Base-by-base conservation (phyloP, 2,888 invertebrate species). In the Ptychoptera albimana region DNA sequence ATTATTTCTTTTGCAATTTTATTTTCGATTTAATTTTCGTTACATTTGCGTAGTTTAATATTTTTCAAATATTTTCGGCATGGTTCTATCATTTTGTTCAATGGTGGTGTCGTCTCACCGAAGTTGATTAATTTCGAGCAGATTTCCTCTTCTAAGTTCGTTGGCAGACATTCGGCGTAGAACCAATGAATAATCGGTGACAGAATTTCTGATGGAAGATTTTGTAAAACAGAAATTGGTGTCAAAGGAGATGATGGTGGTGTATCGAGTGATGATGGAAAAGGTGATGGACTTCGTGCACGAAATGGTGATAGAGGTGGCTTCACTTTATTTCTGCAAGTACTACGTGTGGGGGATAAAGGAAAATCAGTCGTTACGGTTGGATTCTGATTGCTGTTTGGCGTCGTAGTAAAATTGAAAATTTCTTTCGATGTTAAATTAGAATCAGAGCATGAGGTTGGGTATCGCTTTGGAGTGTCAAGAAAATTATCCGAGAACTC, bases 111-210 rank as follows among this genome's bases (percentile, higher is more conserved):
- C 10, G 68, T 66, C 38, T 71, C 67, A 14, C 70, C 63, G 37
- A 65, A 63, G 46, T 63, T 60, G 15, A 77, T 68, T 47, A 77
- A 71, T 51, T 70, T 69, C 45, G 68, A 64, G 16, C 75, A 77
- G 8, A 73, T 70, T 23, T 69, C 67, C 55, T 75, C 75, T 11
- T 70, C 69, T 52, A 79, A 59, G 45, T 70, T 71, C 14, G 68
- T 60, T 31, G 78, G 74, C 52, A 79, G 60, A 51, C 76, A 74
- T 56, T 79, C 77, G 1, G 75, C 69, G 54, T 79, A 79, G 29
- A 79, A 59, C 61, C 71, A 79, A 58, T 78, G 73, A 15, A 79
- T 58, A 16, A 75, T 69, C 8, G 74, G 72, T 41, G 69, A 68
- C 36, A 79, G 54, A n/a, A 77, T 74, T 53, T 73, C 74, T 49